Percentiles rank a stretch among this genome's conserved stretches.
phyloP scores from a whole-genome alignment of 2,113 vertebrate genomes.

The Trematocara macrostoma region DNA sequence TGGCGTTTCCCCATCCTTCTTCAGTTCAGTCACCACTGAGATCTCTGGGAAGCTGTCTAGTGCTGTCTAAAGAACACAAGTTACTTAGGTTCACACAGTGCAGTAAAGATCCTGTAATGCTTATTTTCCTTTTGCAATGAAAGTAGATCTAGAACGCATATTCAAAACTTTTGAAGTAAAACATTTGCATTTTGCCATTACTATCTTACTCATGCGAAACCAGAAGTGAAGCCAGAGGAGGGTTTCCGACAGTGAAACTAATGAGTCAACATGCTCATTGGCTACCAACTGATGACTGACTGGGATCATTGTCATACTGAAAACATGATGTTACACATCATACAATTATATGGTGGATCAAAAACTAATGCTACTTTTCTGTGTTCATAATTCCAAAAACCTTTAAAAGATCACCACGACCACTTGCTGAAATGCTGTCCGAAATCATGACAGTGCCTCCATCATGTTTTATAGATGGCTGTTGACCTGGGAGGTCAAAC shows the following conservation, averaged over 20 bases:
- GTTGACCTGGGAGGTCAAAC: not conserved
- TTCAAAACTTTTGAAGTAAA: not conserved
- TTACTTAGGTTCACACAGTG: not conserved
- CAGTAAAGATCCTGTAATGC: not conserved
- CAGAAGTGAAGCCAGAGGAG: not conserved
- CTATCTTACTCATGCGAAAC: not conserved
- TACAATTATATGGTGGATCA: not conserved
- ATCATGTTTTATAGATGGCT: not conserved
- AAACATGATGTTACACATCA: not conserved
- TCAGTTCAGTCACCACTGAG: conserved; percentile 84
- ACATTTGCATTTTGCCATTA: not conserved
- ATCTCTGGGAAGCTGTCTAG: conserved; percentile 96
- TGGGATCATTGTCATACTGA: not conserved
- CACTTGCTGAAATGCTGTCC: not conserved
- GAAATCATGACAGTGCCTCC: not conserved
- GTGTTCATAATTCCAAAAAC: not conserved
- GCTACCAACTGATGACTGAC: not conserved
- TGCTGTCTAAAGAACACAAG: conserved; percentile 76
- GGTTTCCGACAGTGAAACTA: not conserved
- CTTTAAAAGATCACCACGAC: not conserved
- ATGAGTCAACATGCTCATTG: not conserved
- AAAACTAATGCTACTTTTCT: not conserved
- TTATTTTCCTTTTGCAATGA: not conserved
- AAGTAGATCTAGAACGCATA: not conserved
- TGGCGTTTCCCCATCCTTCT: conserved; percentile 81